Evolutionary conservation across 2,888 invertebrate species (phyloP).

Genomic region (Cataglyphis livida): DNA sequence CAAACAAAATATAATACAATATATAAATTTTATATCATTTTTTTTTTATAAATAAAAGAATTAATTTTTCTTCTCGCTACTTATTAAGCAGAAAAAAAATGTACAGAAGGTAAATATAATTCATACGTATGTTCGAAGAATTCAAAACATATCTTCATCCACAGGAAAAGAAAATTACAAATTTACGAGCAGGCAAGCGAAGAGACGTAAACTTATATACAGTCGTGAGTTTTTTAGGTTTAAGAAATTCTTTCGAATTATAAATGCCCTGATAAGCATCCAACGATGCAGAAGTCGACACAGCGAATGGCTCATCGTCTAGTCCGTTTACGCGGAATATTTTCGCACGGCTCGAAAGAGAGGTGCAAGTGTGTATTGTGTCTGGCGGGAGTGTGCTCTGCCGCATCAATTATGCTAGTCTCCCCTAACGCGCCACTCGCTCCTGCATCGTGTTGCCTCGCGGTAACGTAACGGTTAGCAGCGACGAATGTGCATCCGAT

Average conservation of each 20-base stretch:
- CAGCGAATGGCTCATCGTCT: background rate
- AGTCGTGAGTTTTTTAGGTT: background rate
- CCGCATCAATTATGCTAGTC: conserved; percentile 68
- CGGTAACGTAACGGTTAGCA: conserved; percentile 37
- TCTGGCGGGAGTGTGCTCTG: conserved; percentile 54
- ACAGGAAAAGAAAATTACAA: background rate
- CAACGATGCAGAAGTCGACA: conserved; percentile 13
- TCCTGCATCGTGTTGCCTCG: conserved; percentile 23
- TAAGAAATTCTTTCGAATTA: conserved; percentile 25
- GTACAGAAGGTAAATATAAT: background rate
- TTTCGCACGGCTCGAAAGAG: conserved; percentile 45
- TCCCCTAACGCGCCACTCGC: conserved; percentile 27
- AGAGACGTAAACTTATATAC: background rate
- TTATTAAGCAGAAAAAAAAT: background rate
- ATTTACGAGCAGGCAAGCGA: background rate
- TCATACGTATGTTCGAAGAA: background rate
- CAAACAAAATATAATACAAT: background rate
- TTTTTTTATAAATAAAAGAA: background rate
- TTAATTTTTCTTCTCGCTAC: background rate
- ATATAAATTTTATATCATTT: background rate
- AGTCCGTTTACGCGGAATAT: conserved; percentile 43
- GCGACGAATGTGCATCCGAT: conserved; percentile 40
- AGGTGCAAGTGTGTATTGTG: conserved; percentile 61
- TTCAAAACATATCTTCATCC: background rate
- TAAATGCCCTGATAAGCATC: conserved; percentile 42